Evolutionary conservation across 2,113 vertebrate genomes (phyloP).

Genomic region (Miniopterus natalensis): DNA sequence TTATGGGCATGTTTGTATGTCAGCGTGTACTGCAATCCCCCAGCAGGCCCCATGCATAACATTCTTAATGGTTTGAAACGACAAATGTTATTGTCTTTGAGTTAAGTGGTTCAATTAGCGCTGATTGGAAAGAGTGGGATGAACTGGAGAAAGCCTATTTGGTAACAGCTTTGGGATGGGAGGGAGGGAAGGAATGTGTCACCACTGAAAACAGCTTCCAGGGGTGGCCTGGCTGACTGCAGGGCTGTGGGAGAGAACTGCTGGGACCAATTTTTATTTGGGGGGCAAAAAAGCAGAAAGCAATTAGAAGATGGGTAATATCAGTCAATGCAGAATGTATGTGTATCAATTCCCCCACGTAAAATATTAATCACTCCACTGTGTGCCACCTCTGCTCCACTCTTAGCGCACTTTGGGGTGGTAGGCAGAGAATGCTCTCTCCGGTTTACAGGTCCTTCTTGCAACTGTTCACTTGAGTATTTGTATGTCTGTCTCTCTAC

Average conservation of each 20-base stretch:
- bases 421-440: neutral
- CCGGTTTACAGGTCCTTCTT: neutral
- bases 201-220: neutral
- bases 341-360: neutral
- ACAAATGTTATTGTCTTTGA: constrained; percentile 78
- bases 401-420: neutral
- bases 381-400: neutral
- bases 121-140: constrained; percentile 77
- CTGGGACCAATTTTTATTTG: neutral
- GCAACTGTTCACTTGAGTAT: neutral
- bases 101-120: constrained; percentile 78
- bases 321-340: neutral
- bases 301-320: neutral
- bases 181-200: neutral
- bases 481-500: neutral
- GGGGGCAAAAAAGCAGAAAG: neutral
- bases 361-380: neutral
- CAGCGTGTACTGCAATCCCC: neutral
- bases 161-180: constrained; percentile 38
- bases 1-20: constrained; percentile 24
- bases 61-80: constrained; percentile 63
- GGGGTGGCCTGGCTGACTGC: neutral
- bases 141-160: constrained; percentile 72
- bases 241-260: neutral
- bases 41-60: neutral